Evolutionary conservation across 2,797 vertebrate genomes (phyloP).

Genomic region (Arrhamphus sclerolepis): DNA sequence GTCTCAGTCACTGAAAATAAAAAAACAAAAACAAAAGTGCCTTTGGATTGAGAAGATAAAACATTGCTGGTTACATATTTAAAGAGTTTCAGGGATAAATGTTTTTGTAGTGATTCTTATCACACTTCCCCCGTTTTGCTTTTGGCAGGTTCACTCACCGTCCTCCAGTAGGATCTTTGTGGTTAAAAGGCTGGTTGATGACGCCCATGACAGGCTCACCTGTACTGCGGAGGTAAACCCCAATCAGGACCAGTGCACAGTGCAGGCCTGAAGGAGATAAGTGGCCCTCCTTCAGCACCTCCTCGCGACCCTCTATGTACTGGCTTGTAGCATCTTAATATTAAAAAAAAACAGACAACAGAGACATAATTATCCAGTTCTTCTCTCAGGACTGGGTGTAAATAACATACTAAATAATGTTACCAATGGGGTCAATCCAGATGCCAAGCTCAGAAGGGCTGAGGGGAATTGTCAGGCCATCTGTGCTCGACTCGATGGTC

Average conservation of each 20-base stretch:
- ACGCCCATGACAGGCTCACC: constrained; percentile 90
- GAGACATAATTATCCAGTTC: not conserved
- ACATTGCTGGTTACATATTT: too few relatives aligned
- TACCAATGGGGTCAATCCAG: constrained; percentile 87
- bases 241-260: constrained; percentile 88
- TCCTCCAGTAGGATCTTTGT: constrained; percentile 72
- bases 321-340: constrained; percentile 87
- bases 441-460: constrained; percentile 77
- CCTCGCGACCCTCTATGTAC: constrained; percentile 87
- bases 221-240: constrained; percentile 83
- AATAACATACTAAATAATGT: not conserved
- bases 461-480: constrained; percentile 69
- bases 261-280: constrained; percentile 86
- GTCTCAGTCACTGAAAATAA: too few relatives aligned
- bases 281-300: constrained; percentile 75
- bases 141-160: constrained; percentile 57
- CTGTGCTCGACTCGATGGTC: constrained; percentile 48
- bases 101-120: too few relatives aligned
- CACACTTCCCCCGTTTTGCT: too few relatives aligned
- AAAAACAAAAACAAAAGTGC: too few relatives aligned
- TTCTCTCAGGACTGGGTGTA: not conserved
- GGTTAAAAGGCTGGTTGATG: constrained; percentile 89
- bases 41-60: too few relatives aligned
- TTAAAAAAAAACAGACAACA: not conserved
- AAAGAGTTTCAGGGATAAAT: too few relatives aligned